Conservation (phyloP, 1,140 invertebrate genomes). For the Cyclina sinensis region DNA sequence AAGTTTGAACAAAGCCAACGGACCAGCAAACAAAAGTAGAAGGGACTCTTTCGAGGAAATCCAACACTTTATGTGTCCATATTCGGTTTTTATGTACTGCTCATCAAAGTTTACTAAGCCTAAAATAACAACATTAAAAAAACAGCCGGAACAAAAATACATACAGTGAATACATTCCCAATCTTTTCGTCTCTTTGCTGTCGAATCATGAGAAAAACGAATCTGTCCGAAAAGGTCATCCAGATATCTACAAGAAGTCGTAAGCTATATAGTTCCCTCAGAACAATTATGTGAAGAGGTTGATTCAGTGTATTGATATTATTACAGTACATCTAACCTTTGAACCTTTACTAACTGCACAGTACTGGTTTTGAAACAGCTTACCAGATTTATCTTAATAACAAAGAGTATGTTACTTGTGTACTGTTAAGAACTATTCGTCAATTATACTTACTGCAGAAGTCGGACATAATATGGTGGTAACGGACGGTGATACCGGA, state of each 20-base stretch:
- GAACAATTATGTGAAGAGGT: no score
- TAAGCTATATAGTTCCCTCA: background rate
- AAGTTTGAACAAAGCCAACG: slow-evolving; percentile 80
- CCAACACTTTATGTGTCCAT: slow-evolving; percentile 86
- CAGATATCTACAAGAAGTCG: slow-evolving; percentile 74
- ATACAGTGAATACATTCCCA: slow-evolving; percentile 87
- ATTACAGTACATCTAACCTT: background rate
- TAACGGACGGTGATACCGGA: background rate
- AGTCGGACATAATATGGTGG: background rate
- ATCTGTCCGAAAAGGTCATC: slow-evolving; percentile 88
- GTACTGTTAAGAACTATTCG: background rate
- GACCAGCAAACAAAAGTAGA: slow-evolving; percentile 82
- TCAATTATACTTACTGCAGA: background rate
- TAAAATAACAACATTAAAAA: slow-evolving; percentile 85
- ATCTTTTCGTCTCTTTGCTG: slow-evolving; percentile 77
- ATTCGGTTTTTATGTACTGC: slow-evolving; percentile 64
- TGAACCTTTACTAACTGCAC: background rate
- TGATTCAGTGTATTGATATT: background rate
- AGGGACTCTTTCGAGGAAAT: slow-evolving; percentile 77
- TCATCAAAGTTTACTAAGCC: slow-evolving; percentile 81
- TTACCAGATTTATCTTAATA: background rate
- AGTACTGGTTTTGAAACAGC: background rate
- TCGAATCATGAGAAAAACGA: slow-evolving; percentile 57
- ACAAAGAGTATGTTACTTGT: background rate
- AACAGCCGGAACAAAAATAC: slow-evolving; percentile 85